These are phyloP conservation scores for Micromesistius poutassou DNA, from an alignment of 2,797 vertebrate genomes.

Conservation along the genomic window DNA sequence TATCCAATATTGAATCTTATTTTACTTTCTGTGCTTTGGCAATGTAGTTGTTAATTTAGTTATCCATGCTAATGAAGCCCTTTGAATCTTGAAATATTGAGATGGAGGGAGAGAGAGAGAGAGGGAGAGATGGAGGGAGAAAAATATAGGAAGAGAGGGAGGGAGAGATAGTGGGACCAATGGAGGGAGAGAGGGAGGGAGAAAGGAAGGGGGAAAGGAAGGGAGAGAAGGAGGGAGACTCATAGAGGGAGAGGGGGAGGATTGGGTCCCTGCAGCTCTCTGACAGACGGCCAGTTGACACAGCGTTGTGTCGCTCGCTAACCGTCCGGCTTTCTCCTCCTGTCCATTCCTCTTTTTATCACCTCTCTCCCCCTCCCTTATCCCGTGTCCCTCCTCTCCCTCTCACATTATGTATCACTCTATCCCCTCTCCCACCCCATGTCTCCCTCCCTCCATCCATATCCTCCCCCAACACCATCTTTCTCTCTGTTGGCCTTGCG, in stretches of 20 bases:
- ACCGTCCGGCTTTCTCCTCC: conserved; percentile 24
- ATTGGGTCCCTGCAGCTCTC: background rate
- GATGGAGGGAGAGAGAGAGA: no score
- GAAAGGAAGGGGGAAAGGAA: no score
- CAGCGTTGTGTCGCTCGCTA: background rate
- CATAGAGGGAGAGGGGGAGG: background rate
- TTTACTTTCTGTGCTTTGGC: no score
- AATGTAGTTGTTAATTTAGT: no score
- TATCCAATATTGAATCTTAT: no score
- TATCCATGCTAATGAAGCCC: no score
- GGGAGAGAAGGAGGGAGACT: background rate
- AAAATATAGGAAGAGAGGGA: background rate
- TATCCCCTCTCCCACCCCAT: background rate
- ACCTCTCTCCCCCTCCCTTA: conserved; percentile 27
- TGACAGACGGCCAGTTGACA: background rate
- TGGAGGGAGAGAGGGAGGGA: background rate
- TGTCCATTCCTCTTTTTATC: conserved; percentile 48
- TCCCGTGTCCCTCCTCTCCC: conserved; percentile 41
- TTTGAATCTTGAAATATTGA: no score
- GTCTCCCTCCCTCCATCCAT: background rate
- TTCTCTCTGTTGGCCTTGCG: background rate
- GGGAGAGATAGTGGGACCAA: background rate
- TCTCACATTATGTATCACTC: conserved; percentile 37
- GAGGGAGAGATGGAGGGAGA: no score
- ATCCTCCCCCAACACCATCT: background rate